Base-by-base conservation (phyloP, 2,797 vertebrate species). In the Sebastes vulpes region DNA sequence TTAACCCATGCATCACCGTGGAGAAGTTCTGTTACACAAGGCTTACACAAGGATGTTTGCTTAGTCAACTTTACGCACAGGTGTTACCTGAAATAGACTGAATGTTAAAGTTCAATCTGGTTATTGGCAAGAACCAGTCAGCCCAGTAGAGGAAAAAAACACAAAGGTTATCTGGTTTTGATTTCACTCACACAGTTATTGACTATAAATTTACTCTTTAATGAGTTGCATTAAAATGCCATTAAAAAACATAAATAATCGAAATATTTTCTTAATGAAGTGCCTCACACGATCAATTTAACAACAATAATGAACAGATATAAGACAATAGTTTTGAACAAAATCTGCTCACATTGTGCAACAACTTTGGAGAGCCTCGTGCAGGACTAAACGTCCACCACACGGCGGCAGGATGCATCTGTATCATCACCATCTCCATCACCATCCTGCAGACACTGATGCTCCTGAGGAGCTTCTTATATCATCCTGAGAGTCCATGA, bases 21-120 rank as follows among this genome's bases (percentile, higher is more conserved):
- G 84, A 29, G 53, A 6, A 23, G 63, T 28, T 78, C 32, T 20
- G 82, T 81, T 84, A 84, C 88, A 88, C 77, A 77, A 64, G 60
- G 23, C 54, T 77, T 53, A 72, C 65, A 77, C 53, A 65, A 57
- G 79, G 23, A 72, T 16, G 85, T 91, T 91, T 94, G 81, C 87
- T 77, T 9, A 80, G 93, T 84, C 90, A 93, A 95, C 89, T 92
- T 96, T 89, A 93, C 93, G 86, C 89, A 63, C 76, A n/a, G 86
- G 89, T 93, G 94, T 85, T 29, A 95, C 61, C 70, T 84, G 53
- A 66, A 73, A 77, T 81, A 80, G 83, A 60, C 64, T 69, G 14
- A 63, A 84, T 63, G 57, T 58, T 42, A 59, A 54, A 28, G 7
- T 26, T 66, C 38, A 67, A 9, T 50, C 35, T 63, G 64, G 18